Base-by-base conservation (phyloP, 2,113 vertebrate genomes). In the Donacobius atricapilla region DNA sequence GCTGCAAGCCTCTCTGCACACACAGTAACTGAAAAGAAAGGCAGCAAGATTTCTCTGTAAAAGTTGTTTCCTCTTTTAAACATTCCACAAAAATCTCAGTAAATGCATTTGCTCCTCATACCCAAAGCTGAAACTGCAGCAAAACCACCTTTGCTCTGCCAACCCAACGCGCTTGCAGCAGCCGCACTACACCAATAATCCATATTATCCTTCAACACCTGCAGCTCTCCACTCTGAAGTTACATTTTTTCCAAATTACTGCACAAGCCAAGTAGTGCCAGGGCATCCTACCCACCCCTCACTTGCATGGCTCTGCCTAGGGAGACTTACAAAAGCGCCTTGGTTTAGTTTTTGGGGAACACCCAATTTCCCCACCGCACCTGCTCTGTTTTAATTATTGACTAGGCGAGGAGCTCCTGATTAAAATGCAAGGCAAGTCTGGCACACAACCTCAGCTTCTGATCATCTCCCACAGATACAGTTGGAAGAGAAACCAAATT, bases 261-360 rank as follows among this genome's bases (percentile, higher is more conserved):
- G 47, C 80, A 63, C 15, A 8, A 78, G 18, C 13, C 71, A 65
- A 63, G n/a, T 80, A 70, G 80, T 22, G 72, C 93, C 81, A 87
- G 93, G 77, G 83, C 85, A 71, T 45, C 40, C 75, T 12, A 83
- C 70, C 70, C 54, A 48, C 24, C 81, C 83, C 35, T 87, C 58
- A 4, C 66, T 60, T 4, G 0, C 86, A 81, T 76, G 54, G 77
- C 86, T 96, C 89, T 85, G 87, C 75, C 71, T 54, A 17, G 70
- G 47, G 33, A 84, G 18, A 17, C 42, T 66, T 30, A 94, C 86
- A 94, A 89, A 96, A 92, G 90, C 7, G 9, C 76, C 92, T 91
- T 94, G 87, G 89, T 95, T 93, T 10, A 54, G 84, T 53, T 90
- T 77, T 92, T 95, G 94, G 93, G 93, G 81, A 95, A 72, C 82